Conservation (phyloP, 2,888 invertebrate species). For the Drosophila yooni region DNA sequence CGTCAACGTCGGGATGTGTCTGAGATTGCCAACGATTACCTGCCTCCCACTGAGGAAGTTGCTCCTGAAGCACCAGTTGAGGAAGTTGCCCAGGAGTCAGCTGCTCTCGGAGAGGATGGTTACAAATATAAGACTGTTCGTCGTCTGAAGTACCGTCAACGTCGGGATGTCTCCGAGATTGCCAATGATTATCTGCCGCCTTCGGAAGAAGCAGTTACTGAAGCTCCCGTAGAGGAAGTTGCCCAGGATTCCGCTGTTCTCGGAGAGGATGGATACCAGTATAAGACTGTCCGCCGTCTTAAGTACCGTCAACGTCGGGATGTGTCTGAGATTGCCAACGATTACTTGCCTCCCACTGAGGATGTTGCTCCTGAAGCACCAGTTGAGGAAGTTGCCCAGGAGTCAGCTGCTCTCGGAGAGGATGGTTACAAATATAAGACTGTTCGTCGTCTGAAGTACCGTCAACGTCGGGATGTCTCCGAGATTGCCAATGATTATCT, state of each 20-base stretch:
- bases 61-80: not conserved
- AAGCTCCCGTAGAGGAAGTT: conserved; percentile 24
- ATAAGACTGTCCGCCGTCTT: conserved; percentile 66
- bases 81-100: conserved; percentile 24
- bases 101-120: conserved; percentile 21
- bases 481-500: conserved; percentile 56
- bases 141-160: conserved; percentile 37
- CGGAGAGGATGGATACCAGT: conserved; percentile 58
- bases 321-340: conserved; percentile 56
- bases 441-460: conserved; percentile 62
- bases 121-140: conserved; percentile 38
- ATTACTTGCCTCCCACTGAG: conserved; percentile 47
- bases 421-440: conserved; percentile 71
- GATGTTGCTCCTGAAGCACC: conserved; percentile 36
- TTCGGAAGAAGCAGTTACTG: conserved; percentile 1
- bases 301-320: conserved; percentile 69
- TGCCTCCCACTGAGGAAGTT: not conserved
- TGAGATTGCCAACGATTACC: conserved; percentile 39
- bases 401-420: conserved; percentile 50
- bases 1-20: conserved; percentile 49
- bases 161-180: conserved; percentile 34
- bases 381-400: conserved; percentile 31
- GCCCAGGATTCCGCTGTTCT: conserved; percentile 53
- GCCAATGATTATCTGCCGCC: conserved; percentile 36
- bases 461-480: conserved; percentile 65